These are phyloP conservation scores for Phyto melanocephala DNA, from an alignment of 2,888 invertebrate species.

Conservation along the genomic window DNA sequence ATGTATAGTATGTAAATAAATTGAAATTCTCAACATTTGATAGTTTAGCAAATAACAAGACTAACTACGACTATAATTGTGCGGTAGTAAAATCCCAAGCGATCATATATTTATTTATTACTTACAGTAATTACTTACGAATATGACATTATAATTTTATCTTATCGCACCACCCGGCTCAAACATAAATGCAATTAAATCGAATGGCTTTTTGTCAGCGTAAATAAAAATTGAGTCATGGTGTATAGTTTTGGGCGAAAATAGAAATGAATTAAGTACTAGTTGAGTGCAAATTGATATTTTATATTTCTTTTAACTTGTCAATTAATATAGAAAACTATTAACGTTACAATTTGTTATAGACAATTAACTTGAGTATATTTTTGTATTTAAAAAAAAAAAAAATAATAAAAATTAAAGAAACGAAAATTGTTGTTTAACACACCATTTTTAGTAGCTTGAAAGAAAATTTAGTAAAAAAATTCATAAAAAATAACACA, in stretches of 20 bases:
- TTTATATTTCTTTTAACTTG: too few relatives aligned
- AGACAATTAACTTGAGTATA: background rate
- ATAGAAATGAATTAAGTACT: background rate
- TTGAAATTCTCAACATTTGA: constrained; percentile 12
- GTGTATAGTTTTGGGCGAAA: background rate
- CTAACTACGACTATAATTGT: constrained; percentile 20
- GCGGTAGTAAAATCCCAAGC: background rate
- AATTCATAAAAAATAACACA: too few relatives aligned
- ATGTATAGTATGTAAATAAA: too few relatives aligned
- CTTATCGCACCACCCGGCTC: background rate
- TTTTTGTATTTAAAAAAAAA: too few relatives aligned
- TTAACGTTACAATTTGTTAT: background rate
- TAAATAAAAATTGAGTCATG: constrained; percentile 25
- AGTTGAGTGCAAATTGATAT: too few relatives aligned
- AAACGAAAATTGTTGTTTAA: background rate
- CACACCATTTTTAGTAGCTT: background rate
- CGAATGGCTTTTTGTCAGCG: background rate
- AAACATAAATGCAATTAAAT: background rate
- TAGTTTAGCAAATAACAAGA: background rate
- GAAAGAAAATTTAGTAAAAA: too few relatives aligned
- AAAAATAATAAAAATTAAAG: background rate
- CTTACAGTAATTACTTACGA: background rate
- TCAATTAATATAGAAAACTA: too few relatives aligned
- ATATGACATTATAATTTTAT: background rate
- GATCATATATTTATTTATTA: constrained; percentile 7